Evolutionary conservation across 2,797 vertebrate genomes (phyloP), one percentile per base, ranked within the genome.

Genomic region (Betta splendens): DNA sequence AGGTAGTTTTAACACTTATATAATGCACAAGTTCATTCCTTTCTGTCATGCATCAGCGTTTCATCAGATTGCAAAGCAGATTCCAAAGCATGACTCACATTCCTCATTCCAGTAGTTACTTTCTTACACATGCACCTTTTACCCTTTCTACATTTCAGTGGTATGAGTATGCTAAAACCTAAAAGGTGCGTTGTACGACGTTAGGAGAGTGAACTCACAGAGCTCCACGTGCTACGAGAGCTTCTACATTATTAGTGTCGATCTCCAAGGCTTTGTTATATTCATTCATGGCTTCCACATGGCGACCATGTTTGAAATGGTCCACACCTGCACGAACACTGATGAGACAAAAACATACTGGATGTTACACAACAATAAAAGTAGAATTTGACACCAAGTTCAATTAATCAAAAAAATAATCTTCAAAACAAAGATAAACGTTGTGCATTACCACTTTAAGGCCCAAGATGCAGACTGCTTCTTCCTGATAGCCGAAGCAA

Each of bases 181-280:
- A 23, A 17, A 10, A 31, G 22, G n/a, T 1, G 12, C 29, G 11
- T 1, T 31, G 3, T 39, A 4, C 29, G 18, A 37, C 11, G 16
- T 22, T 10, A 23, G 39, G 2, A 38, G 15, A 38, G 18, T 13
- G 2, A 7, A 95, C 98, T 94, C 83, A 98, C 97, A 99, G 77
- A 43, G 98, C 98, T 77, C 98, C 98, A 3, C 97, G 94, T 13
- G 98, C 98, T 64, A 99, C 98, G 36, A 98, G 89, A 4, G 97
- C 96, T 85, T 99, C 98, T 16, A 98, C 95, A 0, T 99, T 98
- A 16, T 95, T 93, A 0, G 86, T 90, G 83, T 99, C 98, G 5
- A 99, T 98, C 81, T 99, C 96, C 85, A 99, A 70, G 32, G 96
- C 98, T 63, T 98, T 98, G 91, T 97, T 99, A 80, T 98, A 99